Base-by-base conservation (phyloP, 2,113 vertebrate species). In the Mobula birostris region DNA sequence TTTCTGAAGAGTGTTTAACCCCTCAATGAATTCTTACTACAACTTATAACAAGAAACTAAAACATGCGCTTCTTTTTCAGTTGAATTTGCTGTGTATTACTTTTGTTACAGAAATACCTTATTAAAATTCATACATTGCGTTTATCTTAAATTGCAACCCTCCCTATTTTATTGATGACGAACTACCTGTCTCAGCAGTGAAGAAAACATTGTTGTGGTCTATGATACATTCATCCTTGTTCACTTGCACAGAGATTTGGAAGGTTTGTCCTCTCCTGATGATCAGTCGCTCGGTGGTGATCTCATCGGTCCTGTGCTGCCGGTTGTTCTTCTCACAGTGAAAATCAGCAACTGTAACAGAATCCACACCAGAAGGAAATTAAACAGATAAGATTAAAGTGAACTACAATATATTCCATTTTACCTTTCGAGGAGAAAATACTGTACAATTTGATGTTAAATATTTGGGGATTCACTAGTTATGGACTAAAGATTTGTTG, bases 211-310 rank as follows among this genome's bases (percentile, higher is more conserved):
- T 95, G 91, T 97, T 95, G 11, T 94, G 36, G 68, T 6, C 94
- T 27, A 3, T 92, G 68, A 36, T 96, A 74, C 5, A 74, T 48
- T 48, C 32, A 74, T 70, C 27, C 24, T 5, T 87, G 56, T 48
- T 19, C 19, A 36, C 8, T 19, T 90, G 77, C 97, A 96, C 0
- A 94, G 94, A 96, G 87, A 98, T 32, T 1, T 72, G 95, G 96
- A 98, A 98, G 48, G 95, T 36, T 94, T 98, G 97, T 0, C 98
- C 98, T 11, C 98, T 95, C 36, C 98, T 96, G 94, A 98, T 95
- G 0, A 97, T 94, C 91, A 98, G 97, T 77, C 70, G 95, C 0
- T 92, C 29, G 94, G 79, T 94, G 85, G 97, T 96, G 95, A 98
- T 96, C 61, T 97, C 96, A 21, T 48, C 83, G 0, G 98, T 98